Conservation (phyloP, 1,140 invertebrate species). For the Conus betulinus region DNA sequence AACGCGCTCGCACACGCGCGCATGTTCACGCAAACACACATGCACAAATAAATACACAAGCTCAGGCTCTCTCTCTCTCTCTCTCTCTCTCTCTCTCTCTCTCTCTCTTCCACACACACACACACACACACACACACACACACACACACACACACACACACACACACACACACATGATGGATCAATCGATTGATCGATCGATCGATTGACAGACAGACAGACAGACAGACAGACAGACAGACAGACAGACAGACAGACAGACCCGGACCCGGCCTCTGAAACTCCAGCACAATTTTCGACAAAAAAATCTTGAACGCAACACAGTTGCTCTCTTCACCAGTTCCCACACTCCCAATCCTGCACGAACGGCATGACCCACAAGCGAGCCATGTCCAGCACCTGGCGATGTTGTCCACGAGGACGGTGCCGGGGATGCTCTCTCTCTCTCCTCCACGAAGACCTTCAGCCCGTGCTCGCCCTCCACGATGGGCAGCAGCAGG, state of each 20-base stretch:
- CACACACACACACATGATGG: not conserved
- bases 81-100: not conserved
- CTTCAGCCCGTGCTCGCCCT: constrained; percentile 26
- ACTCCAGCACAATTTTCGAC: no score
- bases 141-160: constrained; percentile 12
- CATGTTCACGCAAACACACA: no score
- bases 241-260: no score
- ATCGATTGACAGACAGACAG: no score
- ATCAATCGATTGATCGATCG: no score
- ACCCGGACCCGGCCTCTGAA: no score
- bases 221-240: no score
- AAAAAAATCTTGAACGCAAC: no score
- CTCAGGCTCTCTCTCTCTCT: not conserved
- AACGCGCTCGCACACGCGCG: no score
- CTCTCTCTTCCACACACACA: not conserved
- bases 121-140: not conserved
- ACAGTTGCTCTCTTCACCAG: not conserved
- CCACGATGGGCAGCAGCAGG: constrained; percentile 22
- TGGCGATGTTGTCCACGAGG: constrained; percentile 27
- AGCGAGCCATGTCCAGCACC: not conserved
- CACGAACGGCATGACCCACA: no score
- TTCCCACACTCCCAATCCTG: not conserved
- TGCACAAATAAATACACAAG: no score
- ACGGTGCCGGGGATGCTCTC: not conserved
- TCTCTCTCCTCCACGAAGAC: constrained; percentile 33